Percentiles rank a stretch among this genome's conserved stretches.
phyloP scores from a whole-genome alignment of 2,113 vertebrate genomes.

The Leucosticte australis region DNA sequence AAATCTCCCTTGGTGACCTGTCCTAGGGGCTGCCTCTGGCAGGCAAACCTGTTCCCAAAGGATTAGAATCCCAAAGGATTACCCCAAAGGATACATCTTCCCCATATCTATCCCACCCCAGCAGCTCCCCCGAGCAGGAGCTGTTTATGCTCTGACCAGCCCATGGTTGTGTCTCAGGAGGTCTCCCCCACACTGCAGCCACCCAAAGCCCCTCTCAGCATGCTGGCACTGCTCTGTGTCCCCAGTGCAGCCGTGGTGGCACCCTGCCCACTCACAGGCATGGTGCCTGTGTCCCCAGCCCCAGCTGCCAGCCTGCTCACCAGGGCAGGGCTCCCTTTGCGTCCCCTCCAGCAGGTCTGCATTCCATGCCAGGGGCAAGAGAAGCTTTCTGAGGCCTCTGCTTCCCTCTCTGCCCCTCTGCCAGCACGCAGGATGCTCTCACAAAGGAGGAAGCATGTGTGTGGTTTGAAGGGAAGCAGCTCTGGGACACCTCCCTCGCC shows the following conservation, averaged over 20 bases:
- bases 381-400: not conserved
- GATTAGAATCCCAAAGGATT: not conserved
- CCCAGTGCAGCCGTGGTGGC: not conserved
- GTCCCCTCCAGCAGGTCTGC: not conserved
- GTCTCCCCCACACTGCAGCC: accelerated
- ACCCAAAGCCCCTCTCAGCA: not conserved
- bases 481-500: not conserved
- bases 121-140: accelerated
- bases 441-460: not conserved
- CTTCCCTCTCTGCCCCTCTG: not conserved
- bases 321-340: accelerated
- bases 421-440: not conserved
- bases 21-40: not conserved
- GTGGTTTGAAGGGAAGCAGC: not conserved
- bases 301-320: not conserved
- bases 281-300: accelerated
- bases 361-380: not conserved
- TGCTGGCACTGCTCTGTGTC: accelerated
- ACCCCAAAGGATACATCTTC: not conserved
- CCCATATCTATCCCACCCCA: accelerated
- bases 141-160: not conserved
- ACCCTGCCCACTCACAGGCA: not conserved
- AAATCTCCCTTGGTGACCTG: not conserved
- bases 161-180: accelerated
- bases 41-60: not conserved